Evolutionary conservation across 2,888 invertebrate genomes (phyloP).

Genomic region (Acronicta alni): DNA sequence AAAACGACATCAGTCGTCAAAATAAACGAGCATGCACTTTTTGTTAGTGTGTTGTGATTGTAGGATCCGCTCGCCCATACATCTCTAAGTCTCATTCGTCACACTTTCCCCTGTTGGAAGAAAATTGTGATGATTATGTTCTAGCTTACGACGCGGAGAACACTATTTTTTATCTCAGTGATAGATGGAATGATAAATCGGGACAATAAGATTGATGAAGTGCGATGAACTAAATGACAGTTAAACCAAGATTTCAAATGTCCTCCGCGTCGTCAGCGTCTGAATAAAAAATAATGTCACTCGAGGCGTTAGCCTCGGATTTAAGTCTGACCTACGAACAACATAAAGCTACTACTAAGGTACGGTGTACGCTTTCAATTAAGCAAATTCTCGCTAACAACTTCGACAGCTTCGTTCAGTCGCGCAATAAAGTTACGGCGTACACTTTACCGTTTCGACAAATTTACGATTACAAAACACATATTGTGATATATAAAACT

Average conservation of each 20-base stretch:
- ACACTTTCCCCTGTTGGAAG: constrained; percentile 80
- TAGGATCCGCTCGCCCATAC: constrained; percentile 87
- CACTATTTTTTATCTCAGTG: constrained; percentile 44
- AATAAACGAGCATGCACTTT: constrained; percentile 79
- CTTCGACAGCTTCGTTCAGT: constrained; percentile 41
- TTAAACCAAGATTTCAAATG: constrained; percentile 49
- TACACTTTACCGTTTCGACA: constrained; percentile 85
- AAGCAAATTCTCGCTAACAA: constrained; percentile 42
- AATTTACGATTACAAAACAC: constrained; percentile 87
- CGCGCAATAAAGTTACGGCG: constrained; percentile 61
- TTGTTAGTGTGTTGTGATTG: constrained; percentile 69
- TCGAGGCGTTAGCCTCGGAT: constrained; percentile 71
- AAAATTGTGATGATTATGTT: constrained; percentile 75
- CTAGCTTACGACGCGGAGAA: constrained; percentile 72
- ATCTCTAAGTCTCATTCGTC: constrained; percentile 80
- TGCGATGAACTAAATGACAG: constrained; percentile 36
- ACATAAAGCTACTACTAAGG: constrained; percentile 88
- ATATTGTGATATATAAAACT: constrained; percentile 87
- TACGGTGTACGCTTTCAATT: constrained; percentile 73
- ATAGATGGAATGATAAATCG: constrained; percentile 42
- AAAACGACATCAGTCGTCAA: constrained; percentile 65
- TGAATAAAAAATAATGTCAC: constrained; percentile 64
- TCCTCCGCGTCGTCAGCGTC: constrained; percentile 69
- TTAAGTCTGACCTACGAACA: constrained; percentile 82
- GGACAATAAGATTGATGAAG: constrained; percentile 52